Conservation (phyloP, 2,888 invertebrate species). For the Leptarthrus brevirostris region DNA sequence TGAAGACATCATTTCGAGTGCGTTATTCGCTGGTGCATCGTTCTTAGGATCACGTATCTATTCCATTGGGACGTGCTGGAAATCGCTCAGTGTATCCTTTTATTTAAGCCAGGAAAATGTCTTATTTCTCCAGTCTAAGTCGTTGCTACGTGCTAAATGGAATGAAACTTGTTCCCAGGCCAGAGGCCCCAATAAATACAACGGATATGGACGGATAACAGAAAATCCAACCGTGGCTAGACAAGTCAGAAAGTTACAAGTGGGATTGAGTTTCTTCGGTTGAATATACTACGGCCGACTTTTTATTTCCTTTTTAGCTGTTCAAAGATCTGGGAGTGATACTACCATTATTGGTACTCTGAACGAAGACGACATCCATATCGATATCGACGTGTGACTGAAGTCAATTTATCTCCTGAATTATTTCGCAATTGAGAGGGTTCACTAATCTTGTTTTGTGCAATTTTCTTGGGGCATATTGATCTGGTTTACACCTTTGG, state of each 20-base stretch:
- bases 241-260: slow-evolving; percentile 19
- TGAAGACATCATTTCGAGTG: slow-evolving; percentile 26
- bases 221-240: slow-evolving; percentile 1
- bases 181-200: slow-evolving; percentile 19
- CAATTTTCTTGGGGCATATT: too few species aligned
- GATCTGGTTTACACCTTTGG: too few species aligned
- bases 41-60: slow-evolving; percentile 19
- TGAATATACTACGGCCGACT: too few species aligned
- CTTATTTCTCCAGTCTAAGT: slow-evolving; percentile 28
- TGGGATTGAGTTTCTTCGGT: too few species aligned
- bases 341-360: too few species aligned
- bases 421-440: too few species aligned
- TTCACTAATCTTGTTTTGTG: too few species aligned
- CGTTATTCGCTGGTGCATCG: slow-evolving; percentile 9
- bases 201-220: not conserved
- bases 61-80: slow-evolving; percentile 25
- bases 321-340: too few species aligned
- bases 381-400: too few species aligned
- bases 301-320: too few species aligned
- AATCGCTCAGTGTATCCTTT: not conserved
- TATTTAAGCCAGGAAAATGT: slow-evolving; percentile 11
- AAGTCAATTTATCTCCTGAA: too few species aligned
- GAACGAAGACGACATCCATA: too few species aligned
- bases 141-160: slow-evolving; percentile 42
- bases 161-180: slow-evolving; percentile 12